These are phyloP conservation scores for Lepidocyrtinus sp. DNA, from an alignment of 2,888 invertebrate genomes.

Conservation along the genomic window DNA sequence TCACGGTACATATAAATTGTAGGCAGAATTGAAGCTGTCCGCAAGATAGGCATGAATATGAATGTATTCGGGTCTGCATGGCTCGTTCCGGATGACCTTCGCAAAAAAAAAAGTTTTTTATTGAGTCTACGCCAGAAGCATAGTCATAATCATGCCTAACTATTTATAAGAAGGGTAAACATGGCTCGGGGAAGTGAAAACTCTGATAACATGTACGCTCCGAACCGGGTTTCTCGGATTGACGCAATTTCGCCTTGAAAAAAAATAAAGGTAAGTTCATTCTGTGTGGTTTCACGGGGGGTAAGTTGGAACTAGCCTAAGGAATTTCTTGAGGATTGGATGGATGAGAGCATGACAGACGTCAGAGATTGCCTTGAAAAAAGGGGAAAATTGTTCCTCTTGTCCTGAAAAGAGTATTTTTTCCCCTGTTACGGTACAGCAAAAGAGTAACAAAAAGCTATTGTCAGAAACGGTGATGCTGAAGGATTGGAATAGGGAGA, in stretches of 20 bases:
- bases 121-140: neutral
- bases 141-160: neutral
- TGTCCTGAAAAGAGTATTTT: neutral
- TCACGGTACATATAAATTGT: neutral
- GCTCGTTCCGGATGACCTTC: neutral
- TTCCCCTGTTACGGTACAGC: neutral
- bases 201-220: neutral
- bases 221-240: constrained; percentile 26
- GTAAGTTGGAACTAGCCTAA: neutral
- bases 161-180: neutral
- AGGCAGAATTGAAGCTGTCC: neutral
- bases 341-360: constrained; percentile 1
- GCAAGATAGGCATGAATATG: neutral
- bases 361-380: constrained; percentile 37
- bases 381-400: neutral
- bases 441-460: too few species aligned
- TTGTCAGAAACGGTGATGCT: constrained; percentile 5
- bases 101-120: neutral
- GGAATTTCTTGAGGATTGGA: neutral
- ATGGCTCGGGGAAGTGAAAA: neutral
- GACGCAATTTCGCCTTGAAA: constrained; percentile 30
- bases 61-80: neutral
- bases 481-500: constrained; percentile 32
- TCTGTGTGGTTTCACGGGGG: constrained; percentile 2
- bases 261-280: constrained; percentile 27